A percentile compares a stretch with the other conserved stretches of the same genome.
These are phyloP conservation scores for Geococcyx californianus DNA, from an alignment of 2,113 vertebrate species.

Conservation along the genomic window DNA sequence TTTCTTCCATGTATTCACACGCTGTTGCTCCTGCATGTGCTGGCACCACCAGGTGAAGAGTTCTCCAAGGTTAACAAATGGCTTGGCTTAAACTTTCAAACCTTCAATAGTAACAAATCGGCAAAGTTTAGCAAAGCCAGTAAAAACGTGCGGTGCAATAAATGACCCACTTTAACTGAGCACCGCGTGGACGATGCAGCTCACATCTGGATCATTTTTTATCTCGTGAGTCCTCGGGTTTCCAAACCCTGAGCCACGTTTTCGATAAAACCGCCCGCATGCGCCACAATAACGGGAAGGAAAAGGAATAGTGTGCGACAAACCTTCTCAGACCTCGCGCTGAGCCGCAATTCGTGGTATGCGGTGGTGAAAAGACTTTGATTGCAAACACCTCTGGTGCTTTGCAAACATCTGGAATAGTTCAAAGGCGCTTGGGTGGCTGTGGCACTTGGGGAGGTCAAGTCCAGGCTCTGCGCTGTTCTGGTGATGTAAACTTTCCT, in stretches of 20 bases:
- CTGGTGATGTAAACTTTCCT: constrained; percentile 36
- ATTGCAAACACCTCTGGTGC: neutral
- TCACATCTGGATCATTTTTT: constrained; percentile 12
- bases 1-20: neutral
- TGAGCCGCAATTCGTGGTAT: neutral
- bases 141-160: constrained; percentile 19
- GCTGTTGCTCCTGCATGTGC: neutral
- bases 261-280: neutral
- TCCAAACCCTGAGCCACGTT: neutral
- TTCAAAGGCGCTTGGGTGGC: constrained; percentile 60
- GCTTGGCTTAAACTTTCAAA: neutral
- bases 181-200: neutral
- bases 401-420: constrained; percentile 63
- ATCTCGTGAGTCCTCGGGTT: neutral
- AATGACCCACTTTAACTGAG: neutral
- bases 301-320: neutral
- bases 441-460: constrained; percentile 51
- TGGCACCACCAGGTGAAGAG: neutral
- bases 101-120: neutral
- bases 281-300: neutral
- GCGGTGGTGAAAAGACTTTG: neutral
- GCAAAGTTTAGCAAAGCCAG: neutral
- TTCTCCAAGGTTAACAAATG: neutral
- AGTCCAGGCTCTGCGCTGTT: constrained; percentile 23
- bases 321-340: neutral